Evolutionary conservation across 2,888 invertebrate genomes (phyloP).

Genomic region (Hydrotaea cyrtoneurina): DNA sequence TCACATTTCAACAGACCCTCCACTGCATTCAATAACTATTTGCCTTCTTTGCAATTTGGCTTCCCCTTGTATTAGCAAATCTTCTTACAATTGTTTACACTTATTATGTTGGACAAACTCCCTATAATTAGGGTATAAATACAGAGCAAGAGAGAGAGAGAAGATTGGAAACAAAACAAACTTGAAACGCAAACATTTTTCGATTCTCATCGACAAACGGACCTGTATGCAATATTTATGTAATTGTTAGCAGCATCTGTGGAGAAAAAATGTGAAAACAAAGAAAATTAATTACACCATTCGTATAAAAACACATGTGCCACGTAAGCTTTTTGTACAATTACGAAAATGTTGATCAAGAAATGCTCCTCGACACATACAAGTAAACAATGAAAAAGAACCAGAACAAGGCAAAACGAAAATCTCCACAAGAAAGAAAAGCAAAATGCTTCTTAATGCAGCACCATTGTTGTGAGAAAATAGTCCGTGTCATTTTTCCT

Average conservation of each 20-base stretch:
- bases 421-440: slow-evolving; percentile 9
- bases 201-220: background rate
- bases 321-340: background rate
- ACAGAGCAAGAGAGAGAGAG: background rate
- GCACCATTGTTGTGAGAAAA: slow-evolving; percentile 1
- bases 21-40: too few species aligned
- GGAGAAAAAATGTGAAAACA: slow-evolving; percentile 37
- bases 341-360: slow-evolving; percentile 10
- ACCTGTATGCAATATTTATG: slow-evolving; percentile 23
- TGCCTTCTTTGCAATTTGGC: too few species aligned
- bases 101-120: background rate
- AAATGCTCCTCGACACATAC: background rate
- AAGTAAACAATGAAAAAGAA: background rate
- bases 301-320: slow-evolving; percentile 45
- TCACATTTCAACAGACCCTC: too few species aligned
- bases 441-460: slow-evolving; percentile 18
- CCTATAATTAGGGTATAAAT: background rate
- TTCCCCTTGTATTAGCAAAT: too few species aligned
- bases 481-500: slow-evolving; percentile 17
- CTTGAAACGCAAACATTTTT: background rate
- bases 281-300: slow-evolving; percentile 59
- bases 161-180: background rate
- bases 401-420: background rate
- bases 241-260: slow-evolving; percentile 53
- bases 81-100: too few species aligned